Percentiles rank a stretch among this genome's conserved stretches.
Conservation (phyloP, 1,140 invertebrate species). For the Bombus superbus region DNA sequence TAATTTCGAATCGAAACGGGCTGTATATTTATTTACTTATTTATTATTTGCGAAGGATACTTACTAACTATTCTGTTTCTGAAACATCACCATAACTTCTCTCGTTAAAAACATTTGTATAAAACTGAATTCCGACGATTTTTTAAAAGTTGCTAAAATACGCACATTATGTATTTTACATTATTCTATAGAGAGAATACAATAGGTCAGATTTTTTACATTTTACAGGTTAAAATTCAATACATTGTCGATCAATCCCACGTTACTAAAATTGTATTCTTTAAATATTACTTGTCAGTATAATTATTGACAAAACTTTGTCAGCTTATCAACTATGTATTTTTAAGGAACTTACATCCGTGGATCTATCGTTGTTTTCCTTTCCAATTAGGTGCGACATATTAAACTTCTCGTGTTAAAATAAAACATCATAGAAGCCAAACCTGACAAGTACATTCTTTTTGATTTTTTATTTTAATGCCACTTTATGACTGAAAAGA, state of each 20-base stretch:
- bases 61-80: neutral
- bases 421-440: too few species aligned
- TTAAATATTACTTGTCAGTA: neutral
- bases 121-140: neutral
- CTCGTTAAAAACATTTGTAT: neutral
- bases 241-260: neutral
- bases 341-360: too few species aligned
- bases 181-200: too few species aligned
- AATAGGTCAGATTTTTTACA: too few species aligned
- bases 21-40: neutral
- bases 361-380: too few species aligned
- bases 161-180: too few species aligned
- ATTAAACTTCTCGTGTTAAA: too few species aligned
- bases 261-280: neutral
- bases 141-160: neutral
- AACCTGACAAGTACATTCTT: too few species aligned
- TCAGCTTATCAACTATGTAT: too few species aligned
- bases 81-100: neutral
- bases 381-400: too few species aligned
- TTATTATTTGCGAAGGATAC: neutral
- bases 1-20: neutral
- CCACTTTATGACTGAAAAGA: too few species aligned
- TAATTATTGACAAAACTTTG: neutral
- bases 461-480: too few species aligned
- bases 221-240: neutral